phyloP scores from a whole-genome alignment of 2,888 invertebrate species.

The Metopia argyrocephala region DNA sequence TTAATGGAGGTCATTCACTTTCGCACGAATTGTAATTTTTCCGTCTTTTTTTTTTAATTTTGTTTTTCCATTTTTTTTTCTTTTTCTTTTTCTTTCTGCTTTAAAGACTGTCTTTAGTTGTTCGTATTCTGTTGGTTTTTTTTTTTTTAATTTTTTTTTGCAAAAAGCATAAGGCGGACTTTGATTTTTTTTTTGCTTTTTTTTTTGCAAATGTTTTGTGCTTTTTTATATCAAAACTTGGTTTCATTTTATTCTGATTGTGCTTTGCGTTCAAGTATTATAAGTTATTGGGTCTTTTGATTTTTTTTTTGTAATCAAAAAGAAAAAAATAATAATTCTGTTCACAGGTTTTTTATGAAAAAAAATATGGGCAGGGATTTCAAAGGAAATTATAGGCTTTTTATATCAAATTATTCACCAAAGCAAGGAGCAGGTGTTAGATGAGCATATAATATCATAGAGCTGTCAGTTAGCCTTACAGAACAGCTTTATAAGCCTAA shows the following conservation, averaged over 20 bases:
- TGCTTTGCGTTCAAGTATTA: conserved; percentile 33
- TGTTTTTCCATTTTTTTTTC: conserved; percentile 27
- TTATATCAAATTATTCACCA: no score
- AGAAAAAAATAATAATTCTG: neutral
- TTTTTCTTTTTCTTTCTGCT: conserved; percentile 26
- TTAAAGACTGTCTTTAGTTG: conserved; percentile 52
- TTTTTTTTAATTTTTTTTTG: neutral
- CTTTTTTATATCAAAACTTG: conserved; percentile 33
- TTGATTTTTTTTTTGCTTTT: conserved; percentile 44
- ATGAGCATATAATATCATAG: no score
- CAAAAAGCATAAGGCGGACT: conserved; percentile 52
- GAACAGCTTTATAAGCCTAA: no score
- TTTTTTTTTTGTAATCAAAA: conserved; percentile 6
- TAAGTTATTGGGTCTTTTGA: conserved; percentile 56
- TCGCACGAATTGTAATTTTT: conserved; percentile 77
- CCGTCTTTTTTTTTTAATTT: conserved; percentile 41
- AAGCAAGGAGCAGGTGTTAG: no score
- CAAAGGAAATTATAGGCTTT: conserved; percentile 50
- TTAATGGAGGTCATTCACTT: conserved; percentile 79
- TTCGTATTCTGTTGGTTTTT: neutral
- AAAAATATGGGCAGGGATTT: conserved; percentile 47
- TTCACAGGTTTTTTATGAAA: conserved; percentile 17
- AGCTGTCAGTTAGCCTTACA: no score
- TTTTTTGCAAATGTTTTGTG: neutral
- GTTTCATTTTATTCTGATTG: conserved; percentile 39